Conservation (phyloP, 2,797 vertebrate genomes). For the Pseudochaenichthys georgianus region DNA sequence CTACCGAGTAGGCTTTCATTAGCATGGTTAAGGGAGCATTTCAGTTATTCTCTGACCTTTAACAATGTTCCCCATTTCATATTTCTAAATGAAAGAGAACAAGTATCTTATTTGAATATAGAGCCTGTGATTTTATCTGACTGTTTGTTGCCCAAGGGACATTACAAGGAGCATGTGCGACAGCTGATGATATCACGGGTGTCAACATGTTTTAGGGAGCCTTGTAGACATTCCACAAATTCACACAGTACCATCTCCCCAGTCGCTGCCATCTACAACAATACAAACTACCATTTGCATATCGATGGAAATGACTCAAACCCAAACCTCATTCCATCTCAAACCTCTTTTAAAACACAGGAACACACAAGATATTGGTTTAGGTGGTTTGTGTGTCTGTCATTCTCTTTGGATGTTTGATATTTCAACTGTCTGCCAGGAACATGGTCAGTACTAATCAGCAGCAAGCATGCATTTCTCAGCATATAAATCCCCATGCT, state of each 20-base stretch:
- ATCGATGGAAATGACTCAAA: conserved; percentile 21
- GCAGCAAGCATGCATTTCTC: conserved; percentile 5
- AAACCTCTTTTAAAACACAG: not conserved
- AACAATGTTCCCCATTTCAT: not conserved
- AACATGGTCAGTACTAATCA: not conserved
- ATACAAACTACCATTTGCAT: conserved; percentile 28
- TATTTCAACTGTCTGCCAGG: conserved; percentile 15
- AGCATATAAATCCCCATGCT: not conserved
- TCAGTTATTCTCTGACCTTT: not conserved
- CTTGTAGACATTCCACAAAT: conserved; percentile 64
- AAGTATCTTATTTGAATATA: not conserved
- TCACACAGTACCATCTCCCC: conserved; percentile 15
- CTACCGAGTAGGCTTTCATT: not conserved
- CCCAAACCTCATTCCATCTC: not conserved
- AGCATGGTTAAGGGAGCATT: not conserved
- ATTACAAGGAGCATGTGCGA: conserved; percentile 29
- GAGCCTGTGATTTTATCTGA: conserved; percentile 1
- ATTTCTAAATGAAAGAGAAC: conserved; percentile 9
- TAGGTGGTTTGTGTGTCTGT: not conserved
- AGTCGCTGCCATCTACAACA: conserved; percentile 5
- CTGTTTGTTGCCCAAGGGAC: conserved; percentile 20
- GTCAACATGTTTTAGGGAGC: conserved; percentile 67
- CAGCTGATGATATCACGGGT: conserved; percentile 60
- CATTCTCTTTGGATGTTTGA: conserved; percentile 16
- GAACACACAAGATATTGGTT: not conserved